Evolutionary conservation across 2,888 invertebrate genomes (phyloP).

Genomic region (Drepanosiphum platanoidis): DNA sequence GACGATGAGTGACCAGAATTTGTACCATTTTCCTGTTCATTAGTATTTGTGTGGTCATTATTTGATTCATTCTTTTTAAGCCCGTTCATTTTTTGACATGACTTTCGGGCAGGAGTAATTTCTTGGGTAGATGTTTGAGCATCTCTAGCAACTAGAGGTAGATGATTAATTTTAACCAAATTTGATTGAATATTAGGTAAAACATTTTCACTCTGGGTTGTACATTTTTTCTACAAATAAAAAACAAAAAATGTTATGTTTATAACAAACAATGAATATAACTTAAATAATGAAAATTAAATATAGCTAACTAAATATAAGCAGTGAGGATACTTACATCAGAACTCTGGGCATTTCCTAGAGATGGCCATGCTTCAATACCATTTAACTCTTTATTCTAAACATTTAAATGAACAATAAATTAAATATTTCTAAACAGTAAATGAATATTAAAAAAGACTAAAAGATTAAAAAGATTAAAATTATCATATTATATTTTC

Average conservation of each 20-base stretch:
- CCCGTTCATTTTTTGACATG: slow-evolving; percentile 48
- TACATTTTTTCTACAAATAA: slow-evolving; percentile 40
- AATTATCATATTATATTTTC: neutral
- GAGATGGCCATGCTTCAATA: slow-evolving; percentile 91
- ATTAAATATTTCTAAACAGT: too few relatives aligned
- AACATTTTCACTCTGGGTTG: slow-evolving; percentile 32
- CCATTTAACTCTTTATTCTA: slow-evolving; percentile 89
- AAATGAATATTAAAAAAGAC: neutral
- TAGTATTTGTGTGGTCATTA: slow-evolving; percentile 14
- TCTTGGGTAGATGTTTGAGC: slow-evolving; percentile 44
- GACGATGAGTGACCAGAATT: slow-evolving; percentile 58
- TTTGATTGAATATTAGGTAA: slow-evolving; percentile 34
- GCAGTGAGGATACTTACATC: slow-evolving; percentile 35
- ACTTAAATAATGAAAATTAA: neutral
- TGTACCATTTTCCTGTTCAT: slow-evolving; percentile 54
- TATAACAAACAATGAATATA: neutral
- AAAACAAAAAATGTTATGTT: neutral
- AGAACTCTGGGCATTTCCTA: slow-evolving; percentile 69
- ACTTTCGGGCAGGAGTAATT: slow-evolving; percentile 29
- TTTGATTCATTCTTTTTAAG: slow-evolving; percentile 43
- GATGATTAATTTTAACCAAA: slow-evolving; percentile 28
- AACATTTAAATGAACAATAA: slow-evolving; percentile 66
- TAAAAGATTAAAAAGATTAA: too few relatives aligned
- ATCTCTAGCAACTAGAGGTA: slow-evolving; percentile 37
- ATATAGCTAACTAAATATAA: neutral